Evolutionary conservation across 2,113 vertebrate species (phyloP).

Genomic region (Sporophila hypoxantha): DNA sequence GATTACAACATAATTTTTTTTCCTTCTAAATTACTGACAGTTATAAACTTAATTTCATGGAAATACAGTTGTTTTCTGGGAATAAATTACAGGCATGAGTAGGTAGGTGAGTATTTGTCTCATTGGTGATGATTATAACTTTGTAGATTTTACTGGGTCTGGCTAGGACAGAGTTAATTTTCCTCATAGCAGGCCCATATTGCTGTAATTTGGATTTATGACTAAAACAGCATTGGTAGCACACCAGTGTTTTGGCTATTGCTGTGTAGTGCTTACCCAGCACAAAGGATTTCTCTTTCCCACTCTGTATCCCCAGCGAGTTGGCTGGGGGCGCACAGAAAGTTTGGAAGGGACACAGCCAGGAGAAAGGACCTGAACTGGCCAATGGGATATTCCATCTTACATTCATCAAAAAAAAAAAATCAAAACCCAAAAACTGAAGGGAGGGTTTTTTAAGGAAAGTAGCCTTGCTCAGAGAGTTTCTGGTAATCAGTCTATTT

Average conservation of each 20-base stretch:
- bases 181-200: background rate
- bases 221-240: background rate
- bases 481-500: background rate
- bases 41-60: background rate
- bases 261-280: background rate
- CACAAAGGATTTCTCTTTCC: background rate
- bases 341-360: background rate
- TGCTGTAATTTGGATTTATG: background rate
- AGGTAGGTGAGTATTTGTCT: background rate
- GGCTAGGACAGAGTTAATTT: background rate
- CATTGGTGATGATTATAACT: background rate
- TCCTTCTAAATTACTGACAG: background rate
- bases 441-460: background rate
- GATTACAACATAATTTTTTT: background rate
- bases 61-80: background rate
- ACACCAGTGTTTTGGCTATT: background rate
- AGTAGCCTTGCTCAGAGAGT: background rate
- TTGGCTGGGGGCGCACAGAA: background rate
- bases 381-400: background rate
- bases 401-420: background rate
- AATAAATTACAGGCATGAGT: background rate
- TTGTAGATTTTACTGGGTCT: background rate
- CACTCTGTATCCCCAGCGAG: rapidly evolving
- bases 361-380: background rate
- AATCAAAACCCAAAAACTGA: background rate